phyloP scores from a whole-genome alignment of 2,797 vertebrate genomes.

The Peromyscus attwateri region DNA sequence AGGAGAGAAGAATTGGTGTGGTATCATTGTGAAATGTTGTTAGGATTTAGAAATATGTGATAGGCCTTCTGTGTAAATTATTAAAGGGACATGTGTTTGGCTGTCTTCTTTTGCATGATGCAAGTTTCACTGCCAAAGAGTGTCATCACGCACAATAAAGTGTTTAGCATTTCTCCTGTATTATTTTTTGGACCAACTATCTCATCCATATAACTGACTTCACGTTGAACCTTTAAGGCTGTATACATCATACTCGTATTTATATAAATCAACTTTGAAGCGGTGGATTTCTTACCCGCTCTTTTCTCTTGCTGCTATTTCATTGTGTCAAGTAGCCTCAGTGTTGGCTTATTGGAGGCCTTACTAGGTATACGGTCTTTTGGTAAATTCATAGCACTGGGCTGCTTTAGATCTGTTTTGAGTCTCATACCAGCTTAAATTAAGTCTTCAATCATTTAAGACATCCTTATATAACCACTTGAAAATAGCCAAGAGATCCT shows the following conservation, averaged over 20 bases:
- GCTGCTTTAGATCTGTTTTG: neutral
- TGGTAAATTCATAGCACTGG: constrained; percentile 51
- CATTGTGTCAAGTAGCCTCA: neutral
- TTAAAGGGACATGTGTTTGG: constrained; percentile 38
- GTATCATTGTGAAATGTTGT: constrained; percentile 65
- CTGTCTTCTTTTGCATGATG: constrained; percentile 59
- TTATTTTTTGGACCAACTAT: constrained; percentile 66
- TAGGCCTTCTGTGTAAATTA: constrained; percentile 19
- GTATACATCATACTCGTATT: constrained; percentile 64
- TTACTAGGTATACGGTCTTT: neutral
- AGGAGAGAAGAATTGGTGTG: constrained; percentile 34
- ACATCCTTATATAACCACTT: constrained; percentile 8
- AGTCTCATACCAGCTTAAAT: constrained; percentile 6
- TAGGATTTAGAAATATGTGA: constrained; percentile 9
- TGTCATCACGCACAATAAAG: neutral
- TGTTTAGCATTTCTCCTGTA: constrained; percentile 70
- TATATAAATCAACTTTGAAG: constrained; percentile 59
- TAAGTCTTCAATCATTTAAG: constrained; percentile 10
- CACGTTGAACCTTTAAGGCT: constrained; percentile 54
- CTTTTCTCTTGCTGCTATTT: constrained; percentile 54
- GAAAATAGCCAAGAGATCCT: constrained; percentile 37
- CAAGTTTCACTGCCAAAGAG: constrained; percentile 52
- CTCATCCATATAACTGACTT: constrained; percentile 43
- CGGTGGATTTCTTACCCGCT: neutral
- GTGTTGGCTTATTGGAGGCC: constrained; percentile 38